Conservation (phyloP, 2,113 vertebrate species). For the Myodes glareolus region DNA sequence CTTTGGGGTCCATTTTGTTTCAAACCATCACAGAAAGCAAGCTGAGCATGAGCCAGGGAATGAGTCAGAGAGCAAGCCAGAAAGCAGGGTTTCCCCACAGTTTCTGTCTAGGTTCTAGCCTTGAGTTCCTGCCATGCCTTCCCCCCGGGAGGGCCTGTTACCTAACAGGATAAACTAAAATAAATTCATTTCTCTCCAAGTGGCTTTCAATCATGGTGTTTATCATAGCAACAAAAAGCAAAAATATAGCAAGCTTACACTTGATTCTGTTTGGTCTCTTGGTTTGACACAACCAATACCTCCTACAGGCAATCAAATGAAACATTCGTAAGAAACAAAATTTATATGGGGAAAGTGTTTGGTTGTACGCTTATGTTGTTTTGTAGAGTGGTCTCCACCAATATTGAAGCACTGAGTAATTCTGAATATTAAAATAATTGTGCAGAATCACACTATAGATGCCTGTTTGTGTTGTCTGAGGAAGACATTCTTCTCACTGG, state of each 20-base stretch:
- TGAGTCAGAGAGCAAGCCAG: background rate
- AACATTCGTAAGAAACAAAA: background rate
- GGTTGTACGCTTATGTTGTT: background rate
- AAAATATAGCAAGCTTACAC: background rate
- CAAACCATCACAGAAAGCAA: background rate
- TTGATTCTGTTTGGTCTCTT: background rate
- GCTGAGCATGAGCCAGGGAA: background rate
- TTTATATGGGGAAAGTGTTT: background rate
- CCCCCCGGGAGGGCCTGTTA: too few relatives aligned
- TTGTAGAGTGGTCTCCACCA: background rate
- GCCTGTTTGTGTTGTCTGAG: too few relatives aligned
- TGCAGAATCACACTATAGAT: too few relatives aligned
- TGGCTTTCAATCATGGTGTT: too few relatives aligned
- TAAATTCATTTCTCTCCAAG: background rate
- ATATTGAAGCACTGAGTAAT: background rate
- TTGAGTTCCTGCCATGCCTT: background rate
- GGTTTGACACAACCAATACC: background rate
- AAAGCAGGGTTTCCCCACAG: background rate
- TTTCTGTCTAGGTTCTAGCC: background rate
- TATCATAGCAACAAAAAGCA: background rate
- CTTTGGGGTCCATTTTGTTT: background rate
- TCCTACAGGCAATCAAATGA: background rate
- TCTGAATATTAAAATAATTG: background rate
- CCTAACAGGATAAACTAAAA: background rate
- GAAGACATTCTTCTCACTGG: background rate